A percentile compares a stretch with the other conserved stretches of the same genome.
phyloP scores from a whole-genome alignment of 53 echinoderm and acorn worm species.

The Apostichopus leukothele region DNA sequence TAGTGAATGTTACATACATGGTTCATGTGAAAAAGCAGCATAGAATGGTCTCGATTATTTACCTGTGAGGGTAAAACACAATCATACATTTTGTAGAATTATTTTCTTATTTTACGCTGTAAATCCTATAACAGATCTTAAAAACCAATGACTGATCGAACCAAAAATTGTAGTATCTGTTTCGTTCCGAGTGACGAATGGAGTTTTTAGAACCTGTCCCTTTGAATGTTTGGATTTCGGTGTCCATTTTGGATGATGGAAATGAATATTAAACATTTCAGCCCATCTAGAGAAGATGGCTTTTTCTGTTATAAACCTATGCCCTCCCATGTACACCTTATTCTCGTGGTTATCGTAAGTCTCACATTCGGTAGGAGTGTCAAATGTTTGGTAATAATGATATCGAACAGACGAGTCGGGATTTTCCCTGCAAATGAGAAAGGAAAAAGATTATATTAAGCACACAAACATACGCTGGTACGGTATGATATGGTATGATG shows the following conservation, averaged over 20 bases:
- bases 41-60: too few species aligned
- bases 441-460: neutral
- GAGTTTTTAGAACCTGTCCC: conserved; percentile 66
- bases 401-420: conserved; percentile 73
- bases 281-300: conserved; percentile 94
- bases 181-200: conserved; percentile 70
- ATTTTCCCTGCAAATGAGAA: conserved; percentile 52
- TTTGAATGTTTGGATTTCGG: conserved; percentile 36
- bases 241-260: conserved; percentile 82
- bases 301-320: conserved; percentile 92
- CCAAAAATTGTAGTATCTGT: conserved; percentile 28
- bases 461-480: too few species aligned
- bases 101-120: neutral
- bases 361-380: conserved; percentile 84
- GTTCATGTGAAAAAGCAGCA: too few species aligned
- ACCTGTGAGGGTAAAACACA: too few species aligned
- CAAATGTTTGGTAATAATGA: conserved; percentile 86
- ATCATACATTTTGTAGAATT: too few species aligned
- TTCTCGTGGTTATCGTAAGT: conserved; percentile 83
- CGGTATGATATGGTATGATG: too few species aligned
- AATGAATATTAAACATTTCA: conserved; percentile 80
- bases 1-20: too few species aligned
- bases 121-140: conserved; percentile 38
- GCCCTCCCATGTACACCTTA: conserved; percentile 71
- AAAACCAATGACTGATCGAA: conserved; percentile 34